phyloP scores from a whole-genome alignment of 2,888 invertebrate species.

The Leptura quadrifasciata region DNA sequence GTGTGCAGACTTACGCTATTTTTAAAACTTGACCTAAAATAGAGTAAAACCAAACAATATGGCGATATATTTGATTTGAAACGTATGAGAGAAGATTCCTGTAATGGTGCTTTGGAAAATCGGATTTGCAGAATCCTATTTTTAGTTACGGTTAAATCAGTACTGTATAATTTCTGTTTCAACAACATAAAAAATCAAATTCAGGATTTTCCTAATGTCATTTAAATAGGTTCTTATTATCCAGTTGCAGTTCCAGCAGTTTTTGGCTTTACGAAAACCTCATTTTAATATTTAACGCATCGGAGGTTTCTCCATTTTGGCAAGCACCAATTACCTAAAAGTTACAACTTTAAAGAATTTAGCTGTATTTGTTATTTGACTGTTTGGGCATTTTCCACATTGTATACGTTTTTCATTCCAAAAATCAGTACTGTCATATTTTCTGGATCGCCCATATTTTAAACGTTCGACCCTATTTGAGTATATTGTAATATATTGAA shows the following conservation, averaged over 20 bases:
- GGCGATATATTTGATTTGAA: slow-evolving; percentile 1
- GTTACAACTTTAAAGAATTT: no score
- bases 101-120: neutral
- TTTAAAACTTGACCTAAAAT: neutral
- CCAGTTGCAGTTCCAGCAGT: no score
- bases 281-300: no score
- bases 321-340: no score
- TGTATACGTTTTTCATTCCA: no score
- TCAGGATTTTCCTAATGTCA: no score
- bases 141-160: neutral
- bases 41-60: neutral
- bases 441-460: neutral
- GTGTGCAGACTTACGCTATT: neutral
- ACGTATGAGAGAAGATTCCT: neutral
- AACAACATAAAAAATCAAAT: neutral
- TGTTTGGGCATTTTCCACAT: no score
- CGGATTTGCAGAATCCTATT: neutral
- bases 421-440: no score
- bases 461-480: neutral
- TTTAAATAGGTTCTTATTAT: no score
- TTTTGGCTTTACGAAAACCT: no score
- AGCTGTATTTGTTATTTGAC: no score
- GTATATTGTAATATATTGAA: slow-evolving; percentile 25
- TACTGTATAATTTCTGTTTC: neutral
- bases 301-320: no score